Conservation (phyloP, 2,113 vertebrate genomes). For the Rallus limicola region DNA sequence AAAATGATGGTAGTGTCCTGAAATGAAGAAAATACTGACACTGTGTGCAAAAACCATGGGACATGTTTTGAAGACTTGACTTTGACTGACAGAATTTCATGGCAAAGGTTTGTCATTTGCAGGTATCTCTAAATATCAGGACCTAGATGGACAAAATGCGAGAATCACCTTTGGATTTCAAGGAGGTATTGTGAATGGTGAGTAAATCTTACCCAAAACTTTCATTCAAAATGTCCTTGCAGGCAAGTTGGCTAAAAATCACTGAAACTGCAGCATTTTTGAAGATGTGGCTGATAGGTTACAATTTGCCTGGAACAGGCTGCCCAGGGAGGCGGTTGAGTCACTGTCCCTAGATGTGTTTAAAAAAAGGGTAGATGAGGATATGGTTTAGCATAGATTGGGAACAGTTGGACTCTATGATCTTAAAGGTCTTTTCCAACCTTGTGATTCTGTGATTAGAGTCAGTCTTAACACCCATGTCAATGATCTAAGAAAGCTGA, state of each 20-base stretch:
- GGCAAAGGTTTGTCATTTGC: not conserved
- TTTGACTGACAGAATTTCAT: not conserved
- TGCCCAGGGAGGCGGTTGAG: too few species aligned
- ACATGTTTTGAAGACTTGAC: not conserved
- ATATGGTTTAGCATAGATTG: too few species aligned
- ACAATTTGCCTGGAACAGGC: too few species aligned
- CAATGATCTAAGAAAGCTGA: constrained; percentile 7
- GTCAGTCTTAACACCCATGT: not conserved
- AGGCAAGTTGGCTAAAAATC: not conserved
- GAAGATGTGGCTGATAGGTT: not conserved
- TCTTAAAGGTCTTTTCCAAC: too few species aligned
- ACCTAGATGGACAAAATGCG: not conserved
- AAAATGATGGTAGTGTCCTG: not conserved
- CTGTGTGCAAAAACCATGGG: not conserved
- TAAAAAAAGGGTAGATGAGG: too few species aligned
- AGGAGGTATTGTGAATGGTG: not conserved
- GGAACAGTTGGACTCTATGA: too few species aligned
- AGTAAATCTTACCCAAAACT: not conserved
- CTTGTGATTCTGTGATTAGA: not conserved
- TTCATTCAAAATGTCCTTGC: not conserved
- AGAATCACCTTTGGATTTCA: not conserved
- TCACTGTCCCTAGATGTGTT: too few species aligned
- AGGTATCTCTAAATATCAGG: not conserved
- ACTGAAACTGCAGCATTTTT: not conserved
- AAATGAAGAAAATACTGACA: not conserved